These are phyloP conservation scores for Neoitamus cyanurus DNA, from an alignment of 2,888 invertebrate species.

Conservation along the genomic window DNA sequence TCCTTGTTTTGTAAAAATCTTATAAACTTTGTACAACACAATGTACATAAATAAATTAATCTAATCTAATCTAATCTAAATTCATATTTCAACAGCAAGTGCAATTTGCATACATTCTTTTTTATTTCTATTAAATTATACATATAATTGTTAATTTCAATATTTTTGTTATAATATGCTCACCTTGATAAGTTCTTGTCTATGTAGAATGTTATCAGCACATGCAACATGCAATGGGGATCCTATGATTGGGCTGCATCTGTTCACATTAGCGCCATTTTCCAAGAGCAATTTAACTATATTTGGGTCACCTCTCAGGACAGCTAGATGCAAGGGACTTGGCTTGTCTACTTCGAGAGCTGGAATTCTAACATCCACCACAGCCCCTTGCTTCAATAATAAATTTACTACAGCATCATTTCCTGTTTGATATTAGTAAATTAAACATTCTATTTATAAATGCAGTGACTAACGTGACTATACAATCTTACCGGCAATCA, in stretches of 20 bases:
- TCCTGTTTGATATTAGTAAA: background rate
- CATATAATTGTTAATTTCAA: too few species aligned
- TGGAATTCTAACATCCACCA: background rate
- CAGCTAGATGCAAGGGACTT: background rate
- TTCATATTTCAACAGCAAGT: too few species aligned
- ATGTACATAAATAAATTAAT: too few species aligned
- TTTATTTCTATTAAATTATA: too few species aligned
- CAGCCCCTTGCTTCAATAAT: background rate
- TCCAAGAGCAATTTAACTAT: background rate
- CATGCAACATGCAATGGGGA: background rate
- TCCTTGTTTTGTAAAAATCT: too few species aligned
- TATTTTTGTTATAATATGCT: background rate
- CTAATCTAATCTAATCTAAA: too few species aligned
- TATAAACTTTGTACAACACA: too few species aligned
- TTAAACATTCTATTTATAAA: background rate
- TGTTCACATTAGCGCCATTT: slow-evolving; percentile 2
- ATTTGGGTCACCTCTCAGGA: background rate
- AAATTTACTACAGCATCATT: slow-evolving; percentile 1
- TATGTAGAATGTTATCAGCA: background rate
- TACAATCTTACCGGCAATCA: background rate
- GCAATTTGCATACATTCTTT: too few species aligned
- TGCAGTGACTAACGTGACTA: background rate
- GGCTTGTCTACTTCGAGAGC: background rate
- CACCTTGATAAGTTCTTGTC: background rate
- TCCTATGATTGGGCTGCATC: background rate